phyloP scores from a whole-genome alignment of 1,140 invertebrate species.

The Drosophila nebulosa region DNA sequence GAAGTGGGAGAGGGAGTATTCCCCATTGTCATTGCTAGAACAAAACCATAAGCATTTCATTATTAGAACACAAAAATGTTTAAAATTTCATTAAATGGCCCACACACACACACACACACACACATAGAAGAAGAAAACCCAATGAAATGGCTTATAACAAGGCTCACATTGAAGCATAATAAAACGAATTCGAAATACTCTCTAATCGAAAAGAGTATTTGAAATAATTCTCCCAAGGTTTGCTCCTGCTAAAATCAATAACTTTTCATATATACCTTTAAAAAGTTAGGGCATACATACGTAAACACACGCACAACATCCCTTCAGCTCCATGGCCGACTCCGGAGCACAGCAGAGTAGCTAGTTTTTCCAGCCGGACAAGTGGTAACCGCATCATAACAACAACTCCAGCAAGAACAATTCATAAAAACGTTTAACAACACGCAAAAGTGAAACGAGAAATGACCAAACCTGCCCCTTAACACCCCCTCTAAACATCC shows the following conservation, averaged over 20 bases:
- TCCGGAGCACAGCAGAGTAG: background rate
- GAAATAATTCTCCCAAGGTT: too few species aligned
- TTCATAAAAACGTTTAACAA: slow-evolving; percentile 77
- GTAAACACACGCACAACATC: background rate
- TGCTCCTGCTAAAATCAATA: too few species aligned
- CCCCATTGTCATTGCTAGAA: slow-evolving; percentile 10
- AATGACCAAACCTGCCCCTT: background rate
- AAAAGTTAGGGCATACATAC: background rate
- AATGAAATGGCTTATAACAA: background rate
- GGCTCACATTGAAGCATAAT: background rate
- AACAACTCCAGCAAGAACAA: slow-evolving; percentile 35
- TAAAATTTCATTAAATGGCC: slow-evolving; percentile 75
- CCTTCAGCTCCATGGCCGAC: background rate
- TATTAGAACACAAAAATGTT: slow-evolving; percentile 73
- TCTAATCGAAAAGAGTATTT: too few species aligned
- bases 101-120: slow-evolving; percentile 28
- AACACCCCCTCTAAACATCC: background rate
- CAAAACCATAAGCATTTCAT: slow-evolving; percentile 65
- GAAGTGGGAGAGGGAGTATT: background rate
- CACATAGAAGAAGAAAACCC: slow-evolving; percentile 5
- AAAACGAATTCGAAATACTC: background rate
- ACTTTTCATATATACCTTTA: background rate
- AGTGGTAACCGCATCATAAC: slow-evolving; percentile 41
- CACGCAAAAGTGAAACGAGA: slow-evolving; percentile 63
- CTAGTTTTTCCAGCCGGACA: slow-evolving; percentile 33